phyloP scores from a whole-genome alignment of 2,888 invertebrate species.

The Psococerastis gibbosa region DNA sequence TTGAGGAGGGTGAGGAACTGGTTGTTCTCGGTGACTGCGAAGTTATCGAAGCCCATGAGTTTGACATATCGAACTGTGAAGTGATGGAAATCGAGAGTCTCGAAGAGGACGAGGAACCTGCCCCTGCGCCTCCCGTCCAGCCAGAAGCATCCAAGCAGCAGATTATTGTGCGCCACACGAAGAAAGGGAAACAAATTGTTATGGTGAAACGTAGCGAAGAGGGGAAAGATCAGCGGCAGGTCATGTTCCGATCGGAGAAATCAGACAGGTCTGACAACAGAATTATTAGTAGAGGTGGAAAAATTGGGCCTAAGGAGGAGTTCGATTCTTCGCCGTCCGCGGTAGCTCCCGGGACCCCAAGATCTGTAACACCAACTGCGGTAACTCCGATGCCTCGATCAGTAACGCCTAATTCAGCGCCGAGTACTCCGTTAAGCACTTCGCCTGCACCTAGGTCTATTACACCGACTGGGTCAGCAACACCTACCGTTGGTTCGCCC shows the following conservation, averaged over 20 bases:
- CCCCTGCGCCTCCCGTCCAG: background rate
- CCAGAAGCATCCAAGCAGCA: slow-evolving; percentile 1
- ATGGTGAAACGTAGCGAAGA: slow-evolving; percentile 6
- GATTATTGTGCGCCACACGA: slow-evolving; percentile 8
- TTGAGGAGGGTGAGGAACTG: slow-evolving; percentile 3
- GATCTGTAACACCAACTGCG: too few relatives aligned
- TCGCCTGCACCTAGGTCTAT: too few relatives aligned
- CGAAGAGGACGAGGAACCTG: slow-evolving; percentile 3
- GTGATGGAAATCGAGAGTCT: slow-evolving; percentile 8
- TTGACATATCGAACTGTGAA: slow-evolving; percentile 3
- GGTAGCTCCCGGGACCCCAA: too few relatives aligned
- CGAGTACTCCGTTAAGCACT: too few relatives aligned
- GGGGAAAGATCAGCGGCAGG: slow-evolving; percentile 5
- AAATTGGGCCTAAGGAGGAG: too few relatives aligned
- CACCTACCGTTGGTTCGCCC: too few relatives aligned
- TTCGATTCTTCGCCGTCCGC: too few relatives aligned
- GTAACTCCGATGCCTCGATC: too few relatives aligned
- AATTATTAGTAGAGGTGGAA: too few relatives aligned
- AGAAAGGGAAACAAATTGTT: slow-evolving; percentile 7
- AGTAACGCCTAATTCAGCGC: too few relatives aligned
- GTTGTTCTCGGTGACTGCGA: slow-evolving; percentile 6
- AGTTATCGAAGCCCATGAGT: slow-evolving; percentile 5
- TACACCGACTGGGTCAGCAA: too few relatives aligned
- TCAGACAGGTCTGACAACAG: too few relatives aligned
- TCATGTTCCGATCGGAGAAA: slow-evolving; percentile 1